Evolutionary conservation across 1,140 invertebrate species (phyloP).

Genomic region (Polypedilum pembai): DNA sequence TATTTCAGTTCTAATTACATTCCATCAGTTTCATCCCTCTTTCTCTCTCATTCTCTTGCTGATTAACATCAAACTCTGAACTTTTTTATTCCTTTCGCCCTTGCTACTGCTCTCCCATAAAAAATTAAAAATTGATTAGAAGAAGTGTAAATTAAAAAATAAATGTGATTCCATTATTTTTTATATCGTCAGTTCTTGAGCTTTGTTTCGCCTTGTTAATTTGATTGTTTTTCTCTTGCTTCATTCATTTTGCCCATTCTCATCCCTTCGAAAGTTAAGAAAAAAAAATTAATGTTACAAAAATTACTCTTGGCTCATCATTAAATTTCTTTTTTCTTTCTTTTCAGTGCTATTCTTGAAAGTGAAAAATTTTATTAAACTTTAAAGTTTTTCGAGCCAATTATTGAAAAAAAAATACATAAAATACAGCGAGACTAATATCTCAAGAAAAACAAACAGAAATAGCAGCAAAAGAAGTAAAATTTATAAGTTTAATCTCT

Average conservation of each 20-base stretch:
- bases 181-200: constrained; percentile 18
- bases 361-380: no score
- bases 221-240: constrained; percentile 19
- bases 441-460: background rate
- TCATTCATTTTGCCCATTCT: no score
- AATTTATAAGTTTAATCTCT: constrained; percentile 26
- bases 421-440: no score
- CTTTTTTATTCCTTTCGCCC: background rate
- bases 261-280: no score
- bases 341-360: no score
- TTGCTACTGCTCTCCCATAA: background rate
- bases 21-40: background rate
- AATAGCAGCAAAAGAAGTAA: background rate
- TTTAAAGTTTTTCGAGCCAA: no score
- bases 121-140: constrained; percentile 27
- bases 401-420: no score
- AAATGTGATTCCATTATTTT: constrained; percentile 27
- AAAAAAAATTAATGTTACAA: no score
- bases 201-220: constrained; percentile 25
- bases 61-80: background rate
- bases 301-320: no score
- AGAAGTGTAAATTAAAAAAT: constrained; percentile 27
- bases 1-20: background rate
- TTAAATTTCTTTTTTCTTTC: no score
- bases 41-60: no score